Base-by-base conservation (phyloP, 2,113 vertebrate genomes). In the Pseudorectes ferrugineus region DNA sequence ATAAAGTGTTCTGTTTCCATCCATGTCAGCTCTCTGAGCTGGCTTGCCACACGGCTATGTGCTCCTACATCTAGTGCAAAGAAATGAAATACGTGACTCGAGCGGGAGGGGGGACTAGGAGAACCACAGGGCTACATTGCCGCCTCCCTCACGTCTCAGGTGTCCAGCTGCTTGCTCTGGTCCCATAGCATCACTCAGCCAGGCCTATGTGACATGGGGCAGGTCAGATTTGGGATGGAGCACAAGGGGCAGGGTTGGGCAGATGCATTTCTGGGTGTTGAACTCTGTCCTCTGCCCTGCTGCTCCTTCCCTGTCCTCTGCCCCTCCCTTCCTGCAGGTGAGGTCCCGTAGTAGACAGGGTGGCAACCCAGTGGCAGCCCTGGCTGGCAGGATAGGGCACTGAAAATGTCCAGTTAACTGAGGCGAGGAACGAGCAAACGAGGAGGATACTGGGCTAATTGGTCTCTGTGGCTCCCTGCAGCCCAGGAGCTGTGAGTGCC, bases 131-230 rank as follows among this genome's bases (percentile, higher is more conserved):
- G 12, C 43, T 70, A 33, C 1, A 6, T 4, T 29, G 38, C 35
- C 4, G 1, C 13, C 6, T 7, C 6, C 5, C 21, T 13, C 28
- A 26, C n/a, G 46, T 13, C 24, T 45, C 23, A 46, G 24, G 51
- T 63, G 23, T 70, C 63, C 72, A 91, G 48, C 14, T 1, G 1
- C 54, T 68, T 42, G 48, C n/a, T 89, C n/a, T 61, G 5, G 0
- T 46, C 17, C 24, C 28, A 33, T 2, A 5, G 65, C 66, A 75
- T 54, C 2, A 8, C 11, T 63, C 43, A 59, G 35, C 31, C 5
- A 1, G 51, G 43, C 48, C 45, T 5, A 1, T 33, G 65, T 0
- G 5, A 73, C 3, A 1, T 1, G 0, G 23, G 70, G 40, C 62
- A 93, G 85, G 45, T n/a, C 5, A 13, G 31, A 40, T 82, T 75